Evolutionary conservation across 2,888 invertebrate genomes (phyloP), one percentile per base, ranked within the genome.

Genomic region (Mystacides longicornis): DNA sequence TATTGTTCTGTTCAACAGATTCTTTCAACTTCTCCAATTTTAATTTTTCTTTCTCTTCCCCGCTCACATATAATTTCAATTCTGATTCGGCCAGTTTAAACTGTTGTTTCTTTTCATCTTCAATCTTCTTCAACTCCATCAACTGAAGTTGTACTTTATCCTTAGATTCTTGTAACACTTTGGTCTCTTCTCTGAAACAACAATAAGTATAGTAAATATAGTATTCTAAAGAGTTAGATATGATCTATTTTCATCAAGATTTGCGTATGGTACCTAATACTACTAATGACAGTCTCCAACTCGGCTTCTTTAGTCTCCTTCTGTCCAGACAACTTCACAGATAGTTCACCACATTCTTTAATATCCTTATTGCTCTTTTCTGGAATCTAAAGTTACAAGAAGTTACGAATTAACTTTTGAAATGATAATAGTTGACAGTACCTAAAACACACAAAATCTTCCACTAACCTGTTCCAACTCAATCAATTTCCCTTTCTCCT

Each of bases 281-380:
- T 80, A 9, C 77, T 81, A 72, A 87, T 78, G 0, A 82, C 76
- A 43, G 74, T 72, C 19, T 81, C 71, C 56, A 81, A 69, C 61
- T 85, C 81, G 33, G 75, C 76, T 64, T 82, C 81, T 0, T 79
- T 69, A 33, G 69, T 67, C 47, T 78, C 77, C 59, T 84, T 84
- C 66, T 82, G 78, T n/a, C 73, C 74, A 1, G 69, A 68, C 16
- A 83, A 69, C 61, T 77, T 78, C 20, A 71, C 71, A 2, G 81
- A 70, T 49, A 84, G 72, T 19, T 68, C 69, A 70, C 87, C 75
- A 68, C 82, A 80, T 65, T 85, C 80, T 64, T 76, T 75, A 49
- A 90, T 87, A 65, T 88, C 86, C 58, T 80, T 77, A 56, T 74
- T 74, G 68, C 87, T 89, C 66, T 89, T 87, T 27, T 85, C 85